Conservation (phyloP, 2,113 vertebrate genomes). For the Sinocyclocheilus grahami region DNA sequence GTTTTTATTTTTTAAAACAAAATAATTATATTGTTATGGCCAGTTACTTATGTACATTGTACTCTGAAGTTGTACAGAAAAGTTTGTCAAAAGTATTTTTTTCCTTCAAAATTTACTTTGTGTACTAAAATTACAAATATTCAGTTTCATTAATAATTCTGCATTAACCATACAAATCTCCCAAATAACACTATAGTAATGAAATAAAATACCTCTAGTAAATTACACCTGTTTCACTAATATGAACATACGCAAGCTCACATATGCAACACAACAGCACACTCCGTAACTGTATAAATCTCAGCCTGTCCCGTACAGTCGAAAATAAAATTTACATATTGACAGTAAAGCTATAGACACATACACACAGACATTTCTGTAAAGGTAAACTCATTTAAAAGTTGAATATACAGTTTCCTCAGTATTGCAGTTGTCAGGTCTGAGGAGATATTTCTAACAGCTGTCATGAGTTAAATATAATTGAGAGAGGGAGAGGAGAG, state of each 20-base stretch:
- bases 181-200: neutral
- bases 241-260: neutral
- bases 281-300: neutral
- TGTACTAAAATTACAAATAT: neutral
- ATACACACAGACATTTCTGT: neutral
- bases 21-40: neutral
- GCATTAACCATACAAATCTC: neutral
- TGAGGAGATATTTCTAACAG: constrained; percentile 41
- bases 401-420: constrained; percentile 33
- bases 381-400: constrained; percentile 26
- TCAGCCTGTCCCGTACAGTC: neutral
- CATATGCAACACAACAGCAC: neutral
- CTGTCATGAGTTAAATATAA: constrained; percentile 34
- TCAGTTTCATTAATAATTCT: neutral
- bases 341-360: neutral
- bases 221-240: neutral
- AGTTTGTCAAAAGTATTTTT: neutral
- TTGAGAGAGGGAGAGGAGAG: constrained; percentile 14
- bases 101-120: neutral
- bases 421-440: constrained; percentile 34
- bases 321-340: neutral
- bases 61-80: neutral
- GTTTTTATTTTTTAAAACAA: neutral
- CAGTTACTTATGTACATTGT: neutral
- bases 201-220: no score